Conservation (phyloP, 1,140 invertebrate species). For the Cheumatopsyche charites region DNA sequence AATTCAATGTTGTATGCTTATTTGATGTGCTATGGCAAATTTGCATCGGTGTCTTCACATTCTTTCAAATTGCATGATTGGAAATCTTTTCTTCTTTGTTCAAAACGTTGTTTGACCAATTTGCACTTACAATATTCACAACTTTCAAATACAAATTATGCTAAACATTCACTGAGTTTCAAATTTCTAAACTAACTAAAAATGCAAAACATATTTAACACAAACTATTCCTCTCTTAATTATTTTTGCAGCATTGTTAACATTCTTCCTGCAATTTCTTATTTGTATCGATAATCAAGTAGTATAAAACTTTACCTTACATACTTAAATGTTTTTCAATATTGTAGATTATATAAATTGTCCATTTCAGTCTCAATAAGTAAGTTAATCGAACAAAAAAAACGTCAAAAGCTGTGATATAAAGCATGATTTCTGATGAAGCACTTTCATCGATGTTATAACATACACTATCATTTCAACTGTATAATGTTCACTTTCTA, state of each 20-base stretch:
- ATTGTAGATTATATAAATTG: conserved; percentile 46
- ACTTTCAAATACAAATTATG: no score
- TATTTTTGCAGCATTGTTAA: background rate
- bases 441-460: conserved; percentile 30
- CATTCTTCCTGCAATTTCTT: background rate
- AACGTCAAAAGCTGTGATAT: conserved; percentile 50
- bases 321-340: conserved; percentile 31
- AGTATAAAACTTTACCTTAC: conserved; percentile 2
- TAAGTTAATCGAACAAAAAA: conserved; percentile 47
- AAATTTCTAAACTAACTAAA: no score
- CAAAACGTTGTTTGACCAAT: background rate
- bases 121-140: background rate
- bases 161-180: no score
- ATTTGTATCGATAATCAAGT: conserved; percentile 14
- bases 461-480: conserved; percentile 29
- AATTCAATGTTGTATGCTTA: conserved; percentile 45
- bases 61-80: conserved; percentile 40
- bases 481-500: conserved; percentile 28
- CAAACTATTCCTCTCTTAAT: background rate
- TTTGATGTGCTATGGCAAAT: conserved; percentile 41
- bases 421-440: conserved; percentile 45
- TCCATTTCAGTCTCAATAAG: conserved; percentile 48
- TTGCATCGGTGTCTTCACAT: conserved; percentile 38
- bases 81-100: conserved; percentile 8
- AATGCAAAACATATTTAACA: no score